phyloP scores from a whole-genome alignment of 1,140 invertebrate species.

The Lucilia sericata region DNA sequence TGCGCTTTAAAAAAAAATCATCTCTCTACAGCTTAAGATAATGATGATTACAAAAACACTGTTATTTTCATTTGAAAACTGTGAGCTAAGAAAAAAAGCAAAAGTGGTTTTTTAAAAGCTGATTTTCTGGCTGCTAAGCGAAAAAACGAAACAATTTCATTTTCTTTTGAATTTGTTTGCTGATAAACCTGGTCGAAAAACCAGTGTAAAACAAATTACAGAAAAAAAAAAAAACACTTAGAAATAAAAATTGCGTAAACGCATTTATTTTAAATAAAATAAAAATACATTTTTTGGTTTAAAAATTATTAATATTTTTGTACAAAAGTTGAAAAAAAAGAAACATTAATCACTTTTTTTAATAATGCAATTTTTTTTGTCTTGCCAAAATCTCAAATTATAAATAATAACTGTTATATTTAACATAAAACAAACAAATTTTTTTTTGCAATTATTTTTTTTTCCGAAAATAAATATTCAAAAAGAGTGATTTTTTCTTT shows the following conservation, averaged over 20 bases:
- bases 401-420: not conserved
- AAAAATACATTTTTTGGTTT: not conserved
- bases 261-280: not conserved
- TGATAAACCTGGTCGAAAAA: not conserved
- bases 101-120: constrained; percentile 36
- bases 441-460: not conserved
- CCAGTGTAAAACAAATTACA: not conserved
- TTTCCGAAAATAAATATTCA: not conserved
- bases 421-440: not conserved
- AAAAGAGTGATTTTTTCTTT: not conserved
- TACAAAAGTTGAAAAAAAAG: not conserved
- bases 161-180: no score
- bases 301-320: not conserved
- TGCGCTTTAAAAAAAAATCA: not conserved
- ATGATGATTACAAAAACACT: not conserved
- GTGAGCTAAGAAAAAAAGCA: constrained; percentile 30
- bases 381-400: not conserved
- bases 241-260: constrained; percentile 11
- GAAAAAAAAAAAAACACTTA: not conserved
- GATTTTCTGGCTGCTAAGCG: not conserved
- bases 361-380: not conserved
- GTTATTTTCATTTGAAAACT: not conserved
- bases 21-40: not conserved
- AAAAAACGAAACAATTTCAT: no score
- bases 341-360: not conserved